Percentiles rank a stretch among this genome's conserved stretches.
phyloP scores from a whole-genome alignment of 2,888 invertebrate species.

The Tiliacea aurago region DNA sequence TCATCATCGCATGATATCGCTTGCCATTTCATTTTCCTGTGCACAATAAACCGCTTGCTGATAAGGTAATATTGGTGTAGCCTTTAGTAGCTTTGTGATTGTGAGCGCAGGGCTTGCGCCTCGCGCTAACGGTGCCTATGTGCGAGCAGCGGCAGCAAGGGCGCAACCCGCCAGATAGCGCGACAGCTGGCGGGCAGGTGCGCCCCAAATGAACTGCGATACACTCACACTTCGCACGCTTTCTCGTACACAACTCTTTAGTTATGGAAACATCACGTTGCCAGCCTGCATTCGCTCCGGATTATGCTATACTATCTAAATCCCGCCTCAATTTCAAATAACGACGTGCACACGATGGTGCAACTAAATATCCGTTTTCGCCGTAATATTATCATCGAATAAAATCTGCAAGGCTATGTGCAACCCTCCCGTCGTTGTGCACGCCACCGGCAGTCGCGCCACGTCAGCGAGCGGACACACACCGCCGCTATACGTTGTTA shows the following conservation, averaged over 20 bases:
- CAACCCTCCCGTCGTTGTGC: conserved; percentile 76
- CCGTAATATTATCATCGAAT: conserved; percentile 76
- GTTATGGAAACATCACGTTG: conserved; percentile 43
- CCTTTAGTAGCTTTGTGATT: conserved; percentile 51
- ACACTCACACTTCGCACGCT: conserved; percentile 52
- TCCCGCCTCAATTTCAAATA: conserved; percentile 18
- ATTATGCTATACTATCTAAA: conserved; percentile 26
- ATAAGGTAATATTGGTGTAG: conserved; percentile 21
- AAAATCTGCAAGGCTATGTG: conserved; percentile 80
- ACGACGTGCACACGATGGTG: conserved; percentile 14
- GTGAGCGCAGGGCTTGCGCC: conserved; percentile 47
- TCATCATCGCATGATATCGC: conserved; percentile 28
- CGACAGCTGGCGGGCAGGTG: conserved; percentile 85
- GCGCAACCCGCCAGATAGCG: conserved; percentile 80
- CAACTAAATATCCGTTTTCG: conserved; percentile 60
- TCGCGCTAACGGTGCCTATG: conserved; percentile 67
- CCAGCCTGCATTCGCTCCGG: background rate
- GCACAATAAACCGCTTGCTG: conserved; percentile 9
- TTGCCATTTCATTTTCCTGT: conserved; percentile 10
- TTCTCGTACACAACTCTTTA: conserved; percentile 46
- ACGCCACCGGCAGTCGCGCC: conserved; percentile 79
- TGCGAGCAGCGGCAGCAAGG: conserved; percentile 70
- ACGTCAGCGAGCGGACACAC: conserved; percentile 72
- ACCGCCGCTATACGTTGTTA: conserved; percentile 60
- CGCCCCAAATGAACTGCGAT: conserved; percentile 73